phyloP scores from a whole-genome alignment of 2,113 vertebrate genomes.

The Cnemophilus loriae region DNA sequence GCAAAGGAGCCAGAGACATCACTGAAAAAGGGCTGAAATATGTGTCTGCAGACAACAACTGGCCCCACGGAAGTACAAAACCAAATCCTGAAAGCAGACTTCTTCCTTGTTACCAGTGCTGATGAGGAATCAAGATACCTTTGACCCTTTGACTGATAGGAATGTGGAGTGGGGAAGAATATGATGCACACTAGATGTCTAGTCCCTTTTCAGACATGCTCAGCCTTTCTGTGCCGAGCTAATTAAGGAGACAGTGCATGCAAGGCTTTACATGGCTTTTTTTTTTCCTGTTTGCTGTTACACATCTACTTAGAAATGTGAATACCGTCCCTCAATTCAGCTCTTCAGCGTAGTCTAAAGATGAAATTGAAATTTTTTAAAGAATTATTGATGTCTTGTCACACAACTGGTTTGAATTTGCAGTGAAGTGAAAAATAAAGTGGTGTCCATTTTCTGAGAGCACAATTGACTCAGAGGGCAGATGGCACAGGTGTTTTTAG shows the following conservation, averaged over 20 bases:
- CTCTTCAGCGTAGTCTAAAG: neutral
- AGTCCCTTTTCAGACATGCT: neutral
- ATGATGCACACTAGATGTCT: neutral
- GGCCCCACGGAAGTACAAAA: neutral
- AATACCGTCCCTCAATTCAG: neutral
- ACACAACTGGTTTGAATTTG: neutral
- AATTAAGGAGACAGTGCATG: neutral
- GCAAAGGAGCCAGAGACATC: neutral
- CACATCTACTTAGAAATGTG: neutral
- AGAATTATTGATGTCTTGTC: neutral
- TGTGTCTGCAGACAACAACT: neutral
- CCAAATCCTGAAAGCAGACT: neutral
- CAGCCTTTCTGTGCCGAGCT: neutral
- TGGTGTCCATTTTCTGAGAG: neutral
- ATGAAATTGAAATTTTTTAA: neutral
- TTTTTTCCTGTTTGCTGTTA: neutral
- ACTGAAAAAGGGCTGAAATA: neutral
- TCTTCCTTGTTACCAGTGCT: neutral
- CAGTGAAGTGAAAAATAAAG: neutral
- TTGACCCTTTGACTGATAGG: neutral
- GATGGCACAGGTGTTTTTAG: constrained; percentile 4
- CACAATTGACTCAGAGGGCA: neutral
- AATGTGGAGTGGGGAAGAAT: neutral
- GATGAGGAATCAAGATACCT: neutral
- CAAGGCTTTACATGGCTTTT: neutral